Evolutionary conservation across 1,140 invertebrate species (phyloP), one percentile per base, ranked within the genome.

Genomic region (Potamilus streckersoni): DNA sequence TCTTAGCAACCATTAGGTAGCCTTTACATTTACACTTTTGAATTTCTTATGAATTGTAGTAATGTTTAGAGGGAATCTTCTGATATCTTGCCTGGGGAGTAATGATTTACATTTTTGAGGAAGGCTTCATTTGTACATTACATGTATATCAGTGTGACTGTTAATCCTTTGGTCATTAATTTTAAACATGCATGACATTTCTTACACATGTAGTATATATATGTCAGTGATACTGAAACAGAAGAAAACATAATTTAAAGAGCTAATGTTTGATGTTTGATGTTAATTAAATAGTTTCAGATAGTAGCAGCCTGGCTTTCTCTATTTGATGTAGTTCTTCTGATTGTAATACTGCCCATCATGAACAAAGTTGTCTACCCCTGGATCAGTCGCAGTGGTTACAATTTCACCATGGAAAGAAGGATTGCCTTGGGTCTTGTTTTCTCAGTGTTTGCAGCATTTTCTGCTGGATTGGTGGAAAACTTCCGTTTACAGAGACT

Each of bases 281-380:
- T 20, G 2, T 60, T 19, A 63, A 4, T 77, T 65, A 71, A 69
- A 63, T 78, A 58, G n/a, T 81, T 79, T 64, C 77, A 87, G 85
- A 60, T 90, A 14, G 90, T 89, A 12, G 89, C 88, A 60, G 90
- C 91, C n/a, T 91, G 90, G 90, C 84, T 92, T 27, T 87, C 87
- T 19, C 64, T 92, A n/a, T 91, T 91, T 80, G 90, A 92, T 76
- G 85, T 91, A n/a, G 67, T 90, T 2, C 80, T 88, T 71, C 85
- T 91, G 20, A 84, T 91, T 14, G 69, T 91, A 2, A 83, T 91
- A 2, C 85, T 91, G 23, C 91, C 91, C 13, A 49, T 92, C 13
- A 85, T 92, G 80, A 91, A 91, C 73, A 82, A 86, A 62, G 77
- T 91, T 13, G 81, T 92, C 60, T 91, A 91, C 76, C 91, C 91